Conservation (phyloP, 1,140 invertebrate genomes). For the Drosophila biarmipes region DNA sequence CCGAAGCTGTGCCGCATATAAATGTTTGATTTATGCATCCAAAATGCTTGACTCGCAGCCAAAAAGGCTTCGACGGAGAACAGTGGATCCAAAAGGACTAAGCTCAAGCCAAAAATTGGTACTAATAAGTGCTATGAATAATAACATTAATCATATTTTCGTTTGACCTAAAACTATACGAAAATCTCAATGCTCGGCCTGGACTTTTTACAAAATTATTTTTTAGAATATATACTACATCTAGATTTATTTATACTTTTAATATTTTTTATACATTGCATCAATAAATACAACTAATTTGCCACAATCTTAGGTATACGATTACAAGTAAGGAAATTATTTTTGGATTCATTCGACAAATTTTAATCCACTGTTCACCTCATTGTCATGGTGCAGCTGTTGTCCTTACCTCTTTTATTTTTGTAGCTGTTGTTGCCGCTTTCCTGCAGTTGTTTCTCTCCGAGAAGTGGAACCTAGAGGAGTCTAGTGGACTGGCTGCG, state of each 20-base stretch:
- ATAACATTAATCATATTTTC: no score
- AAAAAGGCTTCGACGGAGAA: slow-evolving; percentile 71
- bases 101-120: neutral
- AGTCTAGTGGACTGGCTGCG: slow-evolving; percentile 43
- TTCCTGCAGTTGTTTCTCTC: slow-evolving; percentile 44
- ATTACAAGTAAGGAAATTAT: no score
- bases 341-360: neutral
- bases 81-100: slow-evolving; percentile 22
- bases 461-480: slow-evolving; percentile 39
- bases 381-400: slow-evolving; percentile 64
- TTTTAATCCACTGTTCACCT: slow-evolving; percentile 23
- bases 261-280: no score
- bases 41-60: slow-evolving; percentile 81
- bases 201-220: no score
- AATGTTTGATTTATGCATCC: slow-evolving; percentile 83
- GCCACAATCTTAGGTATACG: no score
- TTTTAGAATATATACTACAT: no score
- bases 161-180: no score
- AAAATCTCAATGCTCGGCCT: no score
- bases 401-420: slow-evolving; percentile 39
- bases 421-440: slow-evolving; percentile 46
- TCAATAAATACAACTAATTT: no score
- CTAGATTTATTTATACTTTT: no score
- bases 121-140: no score
- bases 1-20: slow-evolving; percentile 79